Base-by-base conservation (phyloP, 2,888 invertebrate species). In the Lasioglossum lativentre region DNA sequence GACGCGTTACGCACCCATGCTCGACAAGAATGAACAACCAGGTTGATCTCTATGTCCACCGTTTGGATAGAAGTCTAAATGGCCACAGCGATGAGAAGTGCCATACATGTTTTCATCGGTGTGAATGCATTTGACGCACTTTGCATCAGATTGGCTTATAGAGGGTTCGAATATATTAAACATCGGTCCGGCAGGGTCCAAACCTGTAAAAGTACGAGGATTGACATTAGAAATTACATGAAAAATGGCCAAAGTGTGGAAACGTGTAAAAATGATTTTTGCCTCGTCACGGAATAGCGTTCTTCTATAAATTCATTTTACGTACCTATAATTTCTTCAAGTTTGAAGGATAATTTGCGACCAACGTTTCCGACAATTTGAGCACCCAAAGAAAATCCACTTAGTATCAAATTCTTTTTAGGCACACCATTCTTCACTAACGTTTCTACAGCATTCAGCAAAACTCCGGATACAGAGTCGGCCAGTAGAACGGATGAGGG, bases 401-500 rank as follows among this genome's bases (percentile, higher is more conserved):
- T 8, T 16, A 66, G 8, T 66, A 63, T 63, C 16, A 63, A 4
- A 0, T 2, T 0, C n/a, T n/a, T n/a, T n/a, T n/a, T n/a, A n/a
- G n/a, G 0, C 6, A 63, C 5, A 14, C 63, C 63, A 16, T 0
- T 2, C 16, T 4, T 2, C 19, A 34, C 30, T 6, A 63, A 6
- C 4, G 2, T 0, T 19, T 1, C 0, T 6, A 30, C 1, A 66
- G 1, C 14, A 16, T 6, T 12, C 1, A 0, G 0, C 16, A 66
- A 0, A 66, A 66, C 30, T 16, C 30, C 16, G 30, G 3, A 16
- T 19, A 66, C 34, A 66, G 16, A 0, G 2, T 6, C 0, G 16
- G 63, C 16, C 19, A 66, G 34, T 8, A 30, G 30, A n/a, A 59
- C 59, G 4, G 59, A 14, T 1, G 27, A 0, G 4, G 59, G 0